Evolutionary conservation across 2,888 invertebrate genomes (phyloP).

Genomic region (Abrostola triplasia): DNA sequence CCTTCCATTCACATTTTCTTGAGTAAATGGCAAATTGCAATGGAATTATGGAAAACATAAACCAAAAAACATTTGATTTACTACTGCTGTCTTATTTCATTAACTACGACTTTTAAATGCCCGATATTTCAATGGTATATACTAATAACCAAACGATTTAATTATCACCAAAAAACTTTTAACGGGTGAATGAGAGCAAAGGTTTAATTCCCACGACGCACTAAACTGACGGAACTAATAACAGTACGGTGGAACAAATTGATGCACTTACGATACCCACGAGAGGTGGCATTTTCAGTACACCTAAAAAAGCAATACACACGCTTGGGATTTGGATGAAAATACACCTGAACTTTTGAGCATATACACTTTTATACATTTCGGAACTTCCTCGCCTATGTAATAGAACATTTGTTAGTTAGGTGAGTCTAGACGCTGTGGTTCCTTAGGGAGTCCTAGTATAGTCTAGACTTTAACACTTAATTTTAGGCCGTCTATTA

Average conservation of each 20-base stretch:
- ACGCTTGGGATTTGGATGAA: not conserved
- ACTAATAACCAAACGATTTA: not conserved
- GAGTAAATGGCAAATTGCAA: too few relatives aligned
- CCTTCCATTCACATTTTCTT: too few relatives aligned
- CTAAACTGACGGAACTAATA: not conserved
- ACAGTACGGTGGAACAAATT: conserved; percentile 1
- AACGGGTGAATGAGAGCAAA: not conserved
- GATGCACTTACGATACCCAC: conserved; percentile 5
- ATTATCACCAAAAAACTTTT: not conserved
- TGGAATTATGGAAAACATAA: too few relatives aligned
- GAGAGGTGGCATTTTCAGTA: conserved; percentile 1
- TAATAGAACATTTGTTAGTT: not conserved
- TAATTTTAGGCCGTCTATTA: not conserved
- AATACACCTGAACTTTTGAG: not conserved
- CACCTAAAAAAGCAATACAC: not conserved
- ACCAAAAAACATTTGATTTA: too few relatives aligned
- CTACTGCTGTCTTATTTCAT: too few relatives aligned
- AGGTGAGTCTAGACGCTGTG: conserved; percentile 10
- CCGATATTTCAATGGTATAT: too few relatives aligned
- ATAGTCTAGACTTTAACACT: not conserved
- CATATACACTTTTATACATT: not conserved
- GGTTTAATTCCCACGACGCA: not conserved
- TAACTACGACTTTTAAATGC: too few relatives aligned
- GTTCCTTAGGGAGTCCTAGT: conserved; percentile 12
- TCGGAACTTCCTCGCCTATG: not conserved